These are phyloP conservation scores for Gallinago undulata DNA, from an alignment of 2,113 vertebrate genomes.

Conservation along the genomic window DNA sequence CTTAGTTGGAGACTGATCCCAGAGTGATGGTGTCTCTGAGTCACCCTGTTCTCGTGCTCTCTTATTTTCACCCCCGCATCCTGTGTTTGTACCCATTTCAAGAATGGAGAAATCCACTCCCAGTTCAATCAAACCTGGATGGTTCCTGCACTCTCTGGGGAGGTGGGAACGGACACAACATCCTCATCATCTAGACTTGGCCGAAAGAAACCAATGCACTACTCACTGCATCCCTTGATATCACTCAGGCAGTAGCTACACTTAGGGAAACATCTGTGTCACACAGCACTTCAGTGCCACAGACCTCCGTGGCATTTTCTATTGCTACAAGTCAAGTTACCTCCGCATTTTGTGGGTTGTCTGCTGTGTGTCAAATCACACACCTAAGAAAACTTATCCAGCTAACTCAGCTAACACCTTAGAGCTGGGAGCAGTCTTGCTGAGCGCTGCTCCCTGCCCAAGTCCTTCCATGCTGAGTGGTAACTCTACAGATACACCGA, in stretches of 20 bases:
- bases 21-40: background rate
- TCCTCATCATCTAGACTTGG: background rate
- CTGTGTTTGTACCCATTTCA: background rate
- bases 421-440: background rate
- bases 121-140: background rate
- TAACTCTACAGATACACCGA: fast-evolving
- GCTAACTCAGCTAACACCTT: background rate
- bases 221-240: background rate
- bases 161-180: background rate
- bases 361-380: background rate
- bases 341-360: background rate
- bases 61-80: background rate
- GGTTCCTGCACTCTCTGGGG: background rate
- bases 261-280: background rate
- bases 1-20: background rate
- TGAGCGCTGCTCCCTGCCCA: background rate
- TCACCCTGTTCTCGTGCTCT: background rate
- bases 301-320: background rate
- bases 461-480: background rate
- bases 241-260: background rate
- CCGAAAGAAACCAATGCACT: background rate
- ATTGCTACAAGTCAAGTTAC: background rate
- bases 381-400: background rate
- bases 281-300: background rate
- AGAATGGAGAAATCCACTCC: background rate